phyloP scores from a whole-genome alignment of 2,797 vertebrate genomes.

The Morus bassanus region DNA sequence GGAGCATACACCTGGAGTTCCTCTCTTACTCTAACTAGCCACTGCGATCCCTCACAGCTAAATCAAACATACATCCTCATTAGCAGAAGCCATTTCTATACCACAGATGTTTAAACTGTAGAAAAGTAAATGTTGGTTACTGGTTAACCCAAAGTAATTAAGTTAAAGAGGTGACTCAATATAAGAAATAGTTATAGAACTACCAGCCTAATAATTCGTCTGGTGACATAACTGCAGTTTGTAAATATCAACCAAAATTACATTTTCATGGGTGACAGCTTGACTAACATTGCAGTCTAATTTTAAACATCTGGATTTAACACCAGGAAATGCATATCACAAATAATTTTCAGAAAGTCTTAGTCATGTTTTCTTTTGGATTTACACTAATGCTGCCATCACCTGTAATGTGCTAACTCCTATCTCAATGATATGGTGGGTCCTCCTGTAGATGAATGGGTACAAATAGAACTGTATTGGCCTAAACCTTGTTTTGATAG shows the following conservation, averaged over 20 bases:
- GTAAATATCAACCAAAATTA: slow-evolving; percentile 9
- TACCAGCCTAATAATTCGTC: background rate
- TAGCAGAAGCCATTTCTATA: background rate
- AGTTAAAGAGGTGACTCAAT: background rate
- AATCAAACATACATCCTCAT: background rate
- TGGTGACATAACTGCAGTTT: background rate
- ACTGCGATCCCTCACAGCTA: background rate
- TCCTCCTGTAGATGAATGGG: background rate
- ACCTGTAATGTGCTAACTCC: background rate
- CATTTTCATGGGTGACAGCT: background rate
- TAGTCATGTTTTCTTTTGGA: background rate
- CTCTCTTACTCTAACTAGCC: background rate
- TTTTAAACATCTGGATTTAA: slow-evolving; percentile 5
- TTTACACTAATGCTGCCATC: background rate
- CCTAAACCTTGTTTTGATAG: background rate
- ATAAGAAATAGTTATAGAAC: background rate
- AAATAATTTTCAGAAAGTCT: background rate
- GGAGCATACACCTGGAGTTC: background rate
- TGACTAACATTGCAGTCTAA: background rate
- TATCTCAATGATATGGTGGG: background rate
- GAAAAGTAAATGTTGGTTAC: background rate
- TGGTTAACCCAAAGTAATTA: background rate
- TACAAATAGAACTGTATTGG: background rate
- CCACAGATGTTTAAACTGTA: background rate
- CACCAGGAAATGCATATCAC: background rate